Base-by-base conservation (phyloP, 2,113 vertebrate genomes). In the Parus major region DNA sequence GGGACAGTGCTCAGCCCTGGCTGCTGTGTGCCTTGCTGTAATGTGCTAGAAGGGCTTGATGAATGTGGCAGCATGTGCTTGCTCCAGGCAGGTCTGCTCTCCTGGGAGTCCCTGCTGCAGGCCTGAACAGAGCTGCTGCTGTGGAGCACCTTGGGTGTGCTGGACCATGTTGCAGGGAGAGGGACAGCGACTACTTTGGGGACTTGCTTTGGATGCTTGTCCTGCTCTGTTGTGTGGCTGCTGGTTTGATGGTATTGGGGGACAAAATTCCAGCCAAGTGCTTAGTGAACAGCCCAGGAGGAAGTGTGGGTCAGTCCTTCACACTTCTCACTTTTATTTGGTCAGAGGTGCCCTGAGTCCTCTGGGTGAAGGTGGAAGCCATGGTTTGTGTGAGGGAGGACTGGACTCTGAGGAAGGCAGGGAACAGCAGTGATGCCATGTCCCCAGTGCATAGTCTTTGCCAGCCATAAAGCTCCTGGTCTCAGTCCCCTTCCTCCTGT, bases 381-480 rank as follows among this genome's bases (percentile, higher is more conserved):
- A 4, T 25, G 31, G 31, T 82, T 60, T 44, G 23, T 28, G 46
- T 23, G 35, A 4, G 31, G 24, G 15, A 31, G 53, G 53, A 8
- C 15, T 5, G 22, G 41, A 4, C 21, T 70, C 24, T 15, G 53
- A 63, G 24, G 42, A 70, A 33, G 46, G 52, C 23, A 44, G 12
- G 44, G 1, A 15, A 11, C 1, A 65, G 52, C 0, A 0, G 46
- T 7, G 23, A 18, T 21, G 27, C 31, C 12, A 0, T 2, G 21
- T 65, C 56, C 49, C 23, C 36, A 8, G 13, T 0, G 47, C 0
- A 0, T 19, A 28, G 10, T 25, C 47, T 61, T 10, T 60, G 81
- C 31, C 64, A 65, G 39, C 25, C 10, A 4, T 0, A 1, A 16
- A 50, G 5, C 11, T 7, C 29, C 1, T 0, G 9, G 12, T 33